These are phyloP conservation scores for Nylanderia fulva DNA, from an alignment of 1,140 invertebrate species.

Conservation along the genomic window DNA sequence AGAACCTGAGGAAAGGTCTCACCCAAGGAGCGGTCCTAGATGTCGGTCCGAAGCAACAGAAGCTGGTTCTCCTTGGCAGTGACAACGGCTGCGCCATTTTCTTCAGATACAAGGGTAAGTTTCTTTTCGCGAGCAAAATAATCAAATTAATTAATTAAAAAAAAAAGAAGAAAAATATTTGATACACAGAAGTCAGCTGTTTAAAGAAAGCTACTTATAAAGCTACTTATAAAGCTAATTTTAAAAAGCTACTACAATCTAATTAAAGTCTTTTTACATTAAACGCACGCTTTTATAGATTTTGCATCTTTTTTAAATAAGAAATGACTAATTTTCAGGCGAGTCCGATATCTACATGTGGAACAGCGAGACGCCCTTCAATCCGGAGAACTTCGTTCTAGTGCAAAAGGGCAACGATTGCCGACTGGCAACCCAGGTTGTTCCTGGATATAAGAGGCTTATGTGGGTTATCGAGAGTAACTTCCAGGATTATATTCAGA, in stretches of 20 bases:
- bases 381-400: conserved; percentile 86
- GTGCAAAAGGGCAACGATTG: conserved; percentile 88
- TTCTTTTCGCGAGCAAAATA: background rate
- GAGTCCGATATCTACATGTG: conserved; percentile 88
- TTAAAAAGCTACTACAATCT: too few species aligned
- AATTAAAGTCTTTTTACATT: background rate
- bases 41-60: conserved; percentile 86
- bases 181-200: background rate
- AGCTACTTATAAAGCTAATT: too few species aligned
- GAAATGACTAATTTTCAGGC: conserved; percentile 76
- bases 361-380: conserved; percentile 87
- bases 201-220: too few species aligned
- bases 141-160: background rate
- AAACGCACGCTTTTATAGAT: background rate
- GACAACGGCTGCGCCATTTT: conserved; percentile 87
- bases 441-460: conserved; percentile 86
- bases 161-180: background rate
- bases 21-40: conserved; percentile 86
- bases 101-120: conserved; percentile 83
- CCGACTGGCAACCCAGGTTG: conserved; percentile 87
- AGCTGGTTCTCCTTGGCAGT: conserved; percentile 88
- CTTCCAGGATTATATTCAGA: conserved; percentile 88
- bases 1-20: conserved; percentile 85
- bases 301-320: background rate
- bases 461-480: conserved; percentile 89